Base-by-base conservation (phyloP, 2,113 vertebrate genomes). In the Tychaedon coryphoeus region DNA sequence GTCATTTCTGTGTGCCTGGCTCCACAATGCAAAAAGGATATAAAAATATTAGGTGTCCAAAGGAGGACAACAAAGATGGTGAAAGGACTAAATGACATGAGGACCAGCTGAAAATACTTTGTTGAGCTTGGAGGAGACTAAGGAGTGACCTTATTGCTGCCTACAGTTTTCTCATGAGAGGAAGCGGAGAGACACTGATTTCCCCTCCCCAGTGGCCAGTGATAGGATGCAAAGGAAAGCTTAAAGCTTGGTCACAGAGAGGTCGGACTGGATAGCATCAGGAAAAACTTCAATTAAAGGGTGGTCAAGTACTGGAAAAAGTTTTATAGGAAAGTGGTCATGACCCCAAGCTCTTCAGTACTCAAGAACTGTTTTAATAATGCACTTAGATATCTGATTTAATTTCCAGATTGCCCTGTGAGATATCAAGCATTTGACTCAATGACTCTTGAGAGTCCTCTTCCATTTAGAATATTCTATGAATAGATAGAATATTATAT, bases 141-240 rank as follows among this genome's bases (percentile, higher is more conserved):
- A 70, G 14, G 13, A 1, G 20, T 15, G 10, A 86, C 26, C 31
- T 66, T 26, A 34, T 1, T 50, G 58, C 33, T 69, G 25, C 14
- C 50, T 31, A 80, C 29, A 84, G 25, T 40, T 54, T 73, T 45
- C 50, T 85, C 8, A 33, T 3, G 25, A 69, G 8, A 12, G 13
- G 15, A 7, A 88, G 12, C 7, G 13, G 45, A 81, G n/a, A 78
- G 8, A 15, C 28, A 87, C 9, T 36, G 16, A 79, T 25, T 45
- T 86, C 65, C 69, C 69, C 45, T 78, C 17, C 23, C 20, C 43
- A 29, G 15, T 8, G 24, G 12, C 23, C 50, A 69, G 22, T n/a
- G 33, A 57, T 0, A 87, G 19, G 38, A 71, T 0, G 0, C 0
- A 1, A 11, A 62, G 4, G 7, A 31, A 76, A 73, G 25, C 34